A percentile compares a stretch with the other conserved stretches of the same genome.
Evolutionary conservation across 1,140 invertebrate species (phyloP).

Genomic region (Drosophila repletoides): DNA sequence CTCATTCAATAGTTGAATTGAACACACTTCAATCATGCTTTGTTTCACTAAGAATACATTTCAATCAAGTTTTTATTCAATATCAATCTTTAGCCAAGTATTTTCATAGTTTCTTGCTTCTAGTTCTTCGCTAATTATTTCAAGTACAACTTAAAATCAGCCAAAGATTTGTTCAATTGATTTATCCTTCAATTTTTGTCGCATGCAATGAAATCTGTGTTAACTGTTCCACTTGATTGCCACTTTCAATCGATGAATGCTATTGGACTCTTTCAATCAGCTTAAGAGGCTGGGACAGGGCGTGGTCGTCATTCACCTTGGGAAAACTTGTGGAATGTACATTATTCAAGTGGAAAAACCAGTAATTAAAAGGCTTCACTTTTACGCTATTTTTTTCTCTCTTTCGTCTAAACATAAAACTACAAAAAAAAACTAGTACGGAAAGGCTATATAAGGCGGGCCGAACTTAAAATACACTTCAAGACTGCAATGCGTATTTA

Average conservation of each 20-base stretch:
- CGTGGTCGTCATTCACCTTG: slow-evolving; percentile 65
- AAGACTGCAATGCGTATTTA: too few species aligned
- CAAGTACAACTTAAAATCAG: not conserved
- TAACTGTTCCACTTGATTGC: slow-evolving; percentile 18
- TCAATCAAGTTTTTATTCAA: slow-evolving; percentile 20
- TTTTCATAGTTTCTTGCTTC: not conserved
- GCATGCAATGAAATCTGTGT: slow-evolving; percentile 17
- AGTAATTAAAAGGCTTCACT: slow-evolving; percentile 67
- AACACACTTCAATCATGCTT: too few species aligned
- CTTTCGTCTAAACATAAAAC: not conserved
- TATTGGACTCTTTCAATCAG: slow-evolving; percentile 30
- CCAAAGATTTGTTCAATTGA: not conserved
- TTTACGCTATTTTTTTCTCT: slow-evolving; percentile 37
- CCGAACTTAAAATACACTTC: too few species aligned
- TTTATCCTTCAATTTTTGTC: slow-evolving; percentile 5
- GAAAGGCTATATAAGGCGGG: too few species aligned
- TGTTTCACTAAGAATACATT: slow-evolving; percentile 1
- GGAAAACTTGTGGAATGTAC: slow-evolving; percentile 47
- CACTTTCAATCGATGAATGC: slow-evolving; percentile 6
- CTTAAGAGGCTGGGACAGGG: slow-evolving; percentile 3
- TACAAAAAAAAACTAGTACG: too few species aligned
- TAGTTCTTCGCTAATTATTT: not conserved
- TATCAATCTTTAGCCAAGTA: not conserved
- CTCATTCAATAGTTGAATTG: too few species aligned
- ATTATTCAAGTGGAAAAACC: slow-evolving; percentile 67